A percentile compares a stretch with the other conserved stretches of the same genome.
These are phyloP conservation scores for Euura lappo DNA, from an alignment of 1,140 invertebrate species.

Conservation along the genomic window DNA sequence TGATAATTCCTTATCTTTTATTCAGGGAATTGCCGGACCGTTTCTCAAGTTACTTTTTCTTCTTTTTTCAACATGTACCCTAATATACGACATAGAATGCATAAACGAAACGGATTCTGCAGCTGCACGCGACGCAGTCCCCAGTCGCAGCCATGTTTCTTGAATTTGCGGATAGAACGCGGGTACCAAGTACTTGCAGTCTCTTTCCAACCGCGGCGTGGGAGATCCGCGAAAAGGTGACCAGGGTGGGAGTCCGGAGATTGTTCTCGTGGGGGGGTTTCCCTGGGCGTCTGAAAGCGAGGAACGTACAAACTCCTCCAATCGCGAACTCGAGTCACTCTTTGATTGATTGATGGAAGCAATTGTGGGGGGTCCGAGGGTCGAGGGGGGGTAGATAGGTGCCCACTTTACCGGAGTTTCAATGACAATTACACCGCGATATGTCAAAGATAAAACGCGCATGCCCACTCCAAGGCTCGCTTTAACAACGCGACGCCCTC, in stretches of 20 bases:
- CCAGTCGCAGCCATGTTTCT: not conserved
- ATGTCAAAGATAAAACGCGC: too few relatives aligned
- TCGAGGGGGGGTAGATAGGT: not conserved
- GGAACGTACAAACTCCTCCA: not conserved
- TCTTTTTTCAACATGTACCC: not conserved
- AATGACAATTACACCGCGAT: not conserved
- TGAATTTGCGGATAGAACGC: not conserved
- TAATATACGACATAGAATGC: too few relatives aligned
- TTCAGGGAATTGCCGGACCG: not conserved
- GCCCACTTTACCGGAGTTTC: not conserved
- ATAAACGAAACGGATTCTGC: too few relatives aligned
- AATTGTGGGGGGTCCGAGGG: not conserved
- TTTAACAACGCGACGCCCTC: too few relatives aligned
- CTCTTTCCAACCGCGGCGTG: not conserved
- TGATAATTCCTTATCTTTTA: too few relatives aligned
- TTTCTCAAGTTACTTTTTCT: not conserved
- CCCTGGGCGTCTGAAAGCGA: not conserved
- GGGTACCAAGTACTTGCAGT: too few relatives aligned
- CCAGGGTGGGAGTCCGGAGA: not conserved
- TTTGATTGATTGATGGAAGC: not conserved
- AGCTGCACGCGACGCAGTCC: too few relatives aligned
- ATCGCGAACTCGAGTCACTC: not conserved
- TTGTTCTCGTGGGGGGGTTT: not conserved
- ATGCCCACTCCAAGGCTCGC: too few relatives aligned
- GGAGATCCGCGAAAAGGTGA: not conserved